Base-by-base conservation (phyloP, 2,888 invertebrate species). In the Pristionchus japonicus region DNA sequence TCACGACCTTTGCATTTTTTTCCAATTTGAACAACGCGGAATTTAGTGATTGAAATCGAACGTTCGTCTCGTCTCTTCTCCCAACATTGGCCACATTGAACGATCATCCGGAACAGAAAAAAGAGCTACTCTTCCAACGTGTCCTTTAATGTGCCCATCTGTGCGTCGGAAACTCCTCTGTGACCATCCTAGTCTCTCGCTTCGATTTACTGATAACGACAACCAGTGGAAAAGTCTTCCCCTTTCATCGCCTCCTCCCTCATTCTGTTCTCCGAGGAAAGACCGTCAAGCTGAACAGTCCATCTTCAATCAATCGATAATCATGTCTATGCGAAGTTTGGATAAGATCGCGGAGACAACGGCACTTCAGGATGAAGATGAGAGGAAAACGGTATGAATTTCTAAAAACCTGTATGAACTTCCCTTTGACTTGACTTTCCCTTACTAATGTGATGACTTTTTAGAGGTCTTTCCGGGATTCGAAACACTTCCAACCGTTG, bases 401-500 rank as follows among this genome's bases (percentile, higher is more conserved):
- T 70, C n/a, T n/a, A n/a, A n/a, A n/a, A n/a, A n/a, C n/a, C n/a
- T n/a, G n/a, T n/a, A n/a, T n/a, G n/a, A n/a, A n/a, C n/a, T n/a
- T n/a, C n/a, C n/a, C n/a, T n/a, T n/a, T n/a, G n/a, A n/a, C n/a
- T n/a, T n/a, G n/a, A n/a, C n/a, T n/a, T n/a, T n/a, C n/a, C n/a
- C n/a, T n/a, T n/a, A n/a, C n/a, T n/a, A n/a, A n/a, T n/a, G n/a
- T n/a, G n/a, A n/a, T n/a, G n/a, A 6, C 9, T n/a, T 83, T 83
- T 13, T 17, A 49, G 82, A 49, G 82, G 23, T 52, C 52, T 4
- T 83, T 83, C n/a, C 82, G 82, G 6, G 52, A 49, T 31, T 83
- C 82, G 9, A 83, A 83, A 43, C 85, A 85, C 64, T 85, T 85
- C 31, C 85, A 85, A 85, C 85, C 85, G 2, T 47, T 85, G 61